A percentile compares a stretch with the other conserved stretches of the same genome.
Evolutionary conservation across 2,113 vertebrate genomes (phyloP).

Genomic region (Nestor notabilis): DNA sequence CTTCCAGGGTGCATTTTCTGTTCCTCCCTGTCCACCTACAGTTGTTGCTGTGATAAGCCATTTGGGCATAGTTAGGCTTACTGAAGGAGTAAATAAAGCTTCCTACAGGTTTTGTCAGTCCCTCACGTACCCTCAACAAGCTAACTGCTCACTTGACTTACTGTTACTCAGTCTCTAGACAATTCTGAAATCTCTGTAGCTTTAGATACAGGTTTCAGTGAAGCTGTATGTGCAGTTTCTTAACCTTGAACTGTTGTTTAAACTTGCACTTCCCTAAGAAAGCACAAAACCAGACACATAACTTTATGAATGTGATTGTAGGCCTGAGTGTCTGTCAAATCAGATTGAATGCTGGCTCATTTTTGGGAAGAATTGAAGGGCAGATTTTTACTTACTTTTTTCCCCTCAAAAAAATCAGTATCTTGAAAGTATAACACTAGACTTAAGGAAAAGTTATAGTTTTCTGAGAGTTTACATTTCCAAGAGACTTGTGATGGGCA

Average conservation of each 20-base stretch:
- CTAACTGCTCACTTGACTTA: neutral
- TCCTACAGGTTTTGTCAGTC: constrained; percentile 4
- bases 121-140: neutral
- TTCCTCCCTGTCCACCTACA: neutral
- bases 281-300: neutral
- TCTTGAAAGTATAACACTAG: neutral
- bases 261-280: neutral
- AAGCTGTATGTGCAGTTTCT: neutral
- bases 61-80: neutral
- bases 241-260: neutral
- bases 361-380: neutral
- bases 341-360: neutral
- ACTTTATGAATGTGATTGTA: neutral
- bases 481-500: neutral
- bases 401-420: neutral
- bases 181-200: neutral
- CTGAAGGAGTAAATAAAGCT: neutral
- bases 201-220: neutral
- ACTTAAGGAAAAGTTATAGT: neutral
- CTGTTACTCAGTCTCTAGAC: neutral
- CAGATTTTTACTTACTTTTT: neutral
- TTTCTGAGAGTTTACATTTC: neutral
- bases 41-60: neutral
- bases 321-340: neutral
- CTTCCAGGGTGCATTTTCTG: neutral